Conservation (phyloP, 2,888 invertebrate genomes). For the Drosophila paucipuncta region DNA sequence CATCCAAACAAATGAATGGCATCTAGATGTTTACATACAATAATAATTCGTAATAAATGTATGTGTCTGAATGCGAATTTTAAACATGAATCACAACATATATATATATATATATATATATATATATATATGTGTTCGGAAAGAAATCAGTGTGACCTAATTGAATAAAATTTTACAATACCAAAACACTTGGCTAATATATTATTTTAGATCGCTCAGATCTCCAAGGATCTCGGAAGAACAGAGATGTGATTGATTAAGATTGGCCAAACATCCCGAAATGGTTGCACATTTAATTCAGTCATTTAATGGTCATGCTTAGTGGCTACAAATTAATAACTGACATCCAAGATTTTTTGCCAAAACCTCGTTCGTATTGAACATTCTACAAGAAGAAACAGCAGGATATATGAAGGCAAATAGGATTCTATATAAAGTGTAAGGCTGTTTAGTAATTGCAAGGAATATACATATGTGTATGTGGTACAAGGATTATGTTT, state of each 20-base stretch:
- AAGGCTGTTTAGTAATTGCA: conserved; percentile 1
- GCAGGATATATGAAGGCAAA: neutral
- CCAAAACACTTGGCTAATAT: neutral
- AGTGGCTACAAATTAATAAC: neutral
- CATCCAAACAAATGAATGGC: neutral
- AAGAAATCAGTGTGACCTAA: conserved; percentile 33
- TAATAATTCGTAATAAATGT: neutral
- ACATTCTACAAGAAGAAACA: neutral
- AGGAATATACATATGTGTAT: conserved; percentile 4
- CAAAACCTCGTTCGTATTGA: neutral
- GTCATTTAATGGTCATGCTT: neutral
- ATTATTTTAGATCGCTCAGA: neutral
- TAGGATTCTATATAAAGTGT: neutral
- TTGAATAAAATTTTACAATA: conserved; percentile 29
- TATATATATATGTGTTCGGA: conserved; percentile 3
- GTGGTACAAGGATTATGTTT: conserved; percentile 77
- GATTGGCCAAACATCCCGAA: neutral
- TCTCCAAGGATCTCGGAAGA: neutral
- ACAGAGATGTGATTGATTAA: neutral
- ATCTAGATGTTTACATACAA: conserved; percentile 5
- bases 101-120: neutral
- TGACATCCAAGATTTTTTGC: neutral
- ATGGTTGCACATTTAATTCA: neutral
- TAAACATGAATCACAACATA: neutral
- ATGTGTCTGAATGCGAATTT: conserved; percentile 19